Percentiles rank a stretch among this genome's conserved stretches.
Evolutionary conservation across 2,797 vertebrate species (phyloP).

Genomic region (Halcyon smyrnensis): DNA sequence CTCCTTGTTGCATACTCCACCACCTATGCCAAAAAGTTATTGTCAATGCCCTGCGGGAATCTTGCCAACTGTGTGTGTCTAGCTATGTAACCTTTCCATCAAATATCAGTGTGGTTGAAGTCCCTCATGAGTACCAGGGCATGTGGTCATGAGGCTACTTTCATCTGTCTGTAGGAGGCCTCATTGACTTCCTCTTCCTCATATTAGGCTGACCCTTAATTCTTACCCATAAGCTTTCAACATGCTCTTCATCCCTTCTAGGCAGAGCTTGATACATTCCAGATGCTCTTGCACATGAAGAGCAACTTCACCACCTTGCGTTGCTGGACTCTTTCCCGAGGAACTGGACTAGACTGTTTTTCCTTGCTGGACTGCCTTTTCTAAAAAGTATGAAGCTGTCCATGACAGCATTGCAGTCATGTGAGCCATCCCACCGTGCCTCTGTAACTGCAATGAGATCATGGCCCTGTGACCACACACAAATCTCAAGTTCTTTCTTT

Average conservation of each 20-base stretch:
- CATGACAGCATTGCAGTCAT: too few species aligned
- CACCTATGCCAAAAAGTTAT: too few species aligned
- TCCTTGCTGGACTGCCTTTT: too few species aligned
- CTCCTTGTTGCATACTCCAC: too few species aligned
- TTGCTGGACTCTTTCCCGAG: too few species aligned
- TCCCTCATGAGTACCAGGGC: not conserved
- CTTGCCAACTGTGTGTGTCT: not conserved
- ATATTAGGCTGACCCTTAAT: not conserved
- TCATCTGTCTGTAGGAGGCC: too few species aligned
- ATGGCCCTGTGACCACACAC: not conserved
- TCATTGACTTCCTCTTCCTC: not conserved
- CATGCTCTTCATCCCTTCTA: not conserved
- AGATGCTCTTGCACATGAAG: not conserved
- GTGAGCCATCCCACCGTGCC: too few species aligned
- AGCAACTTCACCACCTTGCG: not conserved
- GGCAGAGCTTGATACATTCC: not conserved
- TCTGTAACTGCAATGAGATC: too few species aligned
- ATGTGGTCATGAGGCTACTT: too few species aligned
- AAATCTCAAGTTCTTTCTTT: not conserved
- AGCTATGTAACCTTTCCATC: not conserved
- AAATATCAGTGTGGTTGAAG: not conserved
- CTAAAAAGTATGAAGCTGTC: too few species aligned
- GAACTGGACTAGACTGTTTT: too few species aligned
- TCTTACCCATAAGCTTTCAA: not conserved
- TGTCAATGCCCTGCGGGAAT: not conserved